Evolutionary conservation across 2,113 vertebrate genomes (phyloP).

Genomic region (Scopus umbretta): DNA sequence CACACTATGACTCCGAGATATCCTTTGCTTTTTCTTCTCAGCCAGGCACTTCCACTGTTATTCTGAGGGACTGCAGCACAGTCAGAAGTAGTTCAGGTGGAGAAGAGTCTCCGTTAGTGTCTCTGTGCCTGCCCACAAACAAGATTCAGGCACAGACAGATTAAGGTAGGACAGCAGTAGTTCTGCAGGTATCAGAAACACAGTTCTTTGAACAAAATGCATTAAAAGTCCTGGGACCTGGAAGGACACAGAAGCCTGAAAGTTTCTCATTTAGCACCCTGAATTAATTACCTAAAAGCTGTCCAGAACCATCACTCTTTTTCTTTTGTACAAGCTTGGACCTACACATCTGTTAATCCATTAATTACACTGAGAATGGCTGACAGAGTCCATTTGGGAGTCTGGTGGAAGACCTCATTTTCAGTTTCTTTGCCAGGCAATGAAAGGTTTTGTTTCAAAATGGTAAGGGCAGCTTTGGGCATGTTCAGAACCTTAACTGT

Average conservation of each 20-base stretch:
- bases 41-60: neutral
- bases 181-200: neutral
- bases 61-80: neutral
- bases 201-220: neutral
- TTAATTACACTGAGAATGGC: neutral
- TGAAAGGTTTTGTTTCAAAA: neutral
- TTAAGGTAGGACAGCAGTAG: neutral
- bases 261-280: neutral
- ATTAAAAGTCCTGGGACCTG: neutral
- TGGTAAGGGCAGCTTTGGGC: neutral
- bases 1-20: neutral
- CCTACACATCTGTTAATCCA: neutral
- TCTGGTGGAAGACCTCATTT: neutral
- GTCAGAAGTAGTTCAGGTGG: neutral
- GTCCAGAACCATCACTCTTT: neutral
- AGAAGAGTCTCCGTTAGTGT: neutral
- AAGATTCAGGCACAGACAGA: neutral
- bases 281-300: neutral
- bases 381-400: neutral
- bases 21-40: neutral
- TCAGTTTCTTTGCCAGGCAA: neutral
- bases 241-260: neutral
- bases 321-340: neutral
- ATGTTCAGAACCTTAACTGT: neutral
- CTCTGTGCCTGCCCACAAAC: neutral